Conservation (phyloP, 2,888 invertebrate species). For the Terebella lapidaria region DNA sequence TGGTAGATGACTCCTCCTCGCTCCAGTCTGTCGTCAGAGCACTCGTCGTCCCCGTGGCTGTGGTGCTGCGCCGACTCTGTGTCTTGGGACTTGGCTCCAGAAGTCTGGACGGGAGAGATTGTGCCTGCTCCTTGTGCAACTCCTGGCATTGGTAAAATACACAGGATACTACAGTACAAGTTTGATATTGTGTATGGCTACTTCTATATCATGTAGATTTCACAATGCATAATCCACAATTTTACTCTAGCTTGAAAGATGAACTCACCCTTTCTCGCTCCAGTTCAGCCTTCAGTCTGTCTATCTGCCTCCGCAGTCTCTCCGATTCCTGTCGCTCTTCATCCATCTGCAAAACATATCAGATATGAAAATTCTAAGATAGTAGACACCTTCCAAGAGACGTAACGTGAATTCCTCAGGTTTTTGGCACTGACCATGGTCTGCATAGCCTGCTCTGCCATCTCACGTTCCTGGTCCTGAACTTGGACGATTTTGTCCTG, state of each 20-base stretch:
- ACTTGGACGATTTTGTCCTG: slow-evolving; percentile 34
- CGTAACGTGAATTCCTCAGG: neutral
- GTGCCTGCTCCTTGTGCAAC: neutral
- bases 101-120: slow-evolving; percentile 1
- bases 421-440: slow-evolving; percentile 14
- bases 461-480: slow-evolving; percentile 25
- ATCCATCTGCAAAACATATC: slow-evolving; percentile 25
- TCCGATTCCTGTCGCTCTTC: slow-evolving; percentile 33
- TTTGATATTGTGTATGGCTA: no score
- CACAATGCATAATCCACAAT: no score
- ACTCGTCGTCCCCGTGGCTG: neutral
- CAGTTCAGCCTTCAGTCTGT: slow-evolving; percentile 12
- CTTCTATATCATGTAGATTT: no score
- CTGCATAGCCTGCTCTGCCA: slow-evolving; percentile 20
- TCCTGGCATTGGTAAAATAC: neutral
- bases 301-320: slow-evolving; percentile 31
- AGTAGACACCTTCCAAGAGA: no score
- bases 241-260: no score
- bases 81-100: slow-evolving; percentile 5
- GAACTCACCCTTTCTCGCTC: slow-evolving; percentile 15
- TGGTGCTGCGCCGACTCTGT: neutral
- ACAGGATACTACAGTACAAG: no score
- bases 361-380: no score
- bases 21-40: neutral
- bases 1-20: neutral